Evolutionary conservation across 2,113 vertebrate species (phyloP).

Genomic region (Boulengeromyrus knoepffleri): DNA sequence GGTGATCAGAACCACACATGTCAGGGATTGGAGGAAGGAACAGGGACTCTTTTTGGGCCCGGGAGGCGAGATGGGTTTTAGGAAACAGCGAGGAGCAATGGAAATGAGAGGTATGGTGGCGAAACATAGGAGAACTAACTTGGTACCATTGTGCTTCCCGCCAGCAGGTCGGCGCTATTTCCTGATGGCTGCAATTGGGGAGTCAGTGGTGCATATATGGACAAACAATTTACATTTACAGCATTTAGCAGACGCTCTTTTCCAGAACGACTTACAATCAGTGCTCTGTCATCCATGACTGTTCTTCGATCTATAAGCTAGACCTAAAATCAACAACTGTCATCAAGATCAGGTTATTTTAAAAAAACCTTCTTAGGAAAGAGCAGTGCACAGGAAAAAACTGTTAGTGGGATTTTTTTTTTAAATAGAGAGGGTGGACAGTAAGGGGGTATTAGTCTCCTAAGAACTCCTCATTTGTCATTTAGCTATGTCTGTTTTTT

Average conservation of each 20-base stretch:
- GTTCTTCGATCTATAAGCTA: too few relatives aligned
- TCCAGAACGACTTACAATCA: too few relatives aligned
- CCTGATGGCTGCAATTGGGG: not conserved
- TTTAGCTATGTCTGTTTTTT: not conserved
- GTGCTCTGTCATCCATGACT: too few relatives aligned
- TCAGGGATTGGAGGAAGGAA: not conserved
- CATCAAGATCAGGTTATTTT: too few relatives aligned
- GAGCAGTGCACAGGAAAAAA: too few relatives aligned
- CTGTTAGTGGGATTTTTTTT: too few relatives aligned
- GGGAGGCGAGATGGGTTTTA: not conserved
- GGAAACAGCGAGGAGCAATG: not conserved
- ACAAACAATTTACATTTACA: not conserved
- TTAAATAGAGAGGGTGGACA: too few relatives aligned
- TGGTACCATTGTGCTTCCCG: not conserved
- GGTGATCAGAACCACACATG: not conserved
- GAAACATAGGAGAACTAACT: not conserved
- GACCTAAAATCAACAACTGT: too few relatives aligned
- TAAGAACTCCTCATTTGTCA: not conserved
- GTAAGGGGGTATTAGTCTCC: too few relatives aligned
- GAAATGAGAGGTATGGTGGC: not conserved
- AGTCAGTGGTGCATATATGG: not conserved
- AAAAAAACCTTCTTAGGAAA: too few relatives aligned
- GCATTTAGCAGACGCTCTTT: too few relatives aligned
- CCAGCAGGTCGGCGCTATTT: not conserved
- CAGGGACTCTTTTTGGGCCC: not conserved